phyloP scores from a whole-genome alignment of 1,140 invertebrate species.

The Drosophila malerkotliana region DNA sequence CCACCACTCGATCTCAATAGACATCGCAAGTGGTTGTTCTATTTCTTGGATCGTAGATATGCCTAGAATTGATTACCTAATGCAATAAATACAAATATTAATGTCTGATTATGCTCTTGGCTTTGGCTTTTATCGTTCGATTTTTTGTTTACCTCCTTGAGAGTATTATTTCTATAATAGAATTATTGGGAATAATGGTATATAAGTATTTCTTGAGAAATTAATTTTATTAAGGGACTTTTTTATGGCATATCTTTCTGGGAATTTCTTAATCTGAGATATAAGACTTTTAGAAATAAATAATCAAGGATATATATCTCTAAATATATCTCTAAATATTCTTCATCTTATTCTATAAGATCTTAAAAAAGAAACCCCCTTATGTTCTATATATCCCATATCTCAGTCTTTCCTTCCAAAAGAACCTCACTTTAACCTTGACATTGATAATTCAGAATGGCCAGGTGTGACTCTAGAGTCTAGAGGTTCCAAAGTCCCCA shows the following conservation, averaged over 20 bases:
- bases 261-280: no score
- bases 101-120: constrained; percentile 21
- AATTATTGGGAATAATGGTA: no score
- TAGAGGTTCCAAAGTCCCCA: constrained; percentile 1
- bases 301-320: no score
- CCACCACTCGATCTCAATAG: constrained; percentile 35
- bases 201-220: neutral
- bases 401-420: neutral
- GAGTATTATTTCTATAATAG: neutral
- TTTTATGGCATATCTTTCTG: no score
- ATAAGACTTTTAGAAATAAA: no score
- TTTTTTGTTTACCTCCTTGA: constrained; percentile 41
- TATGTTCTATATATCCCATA: no score
- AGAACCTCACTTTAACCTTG: neutral
- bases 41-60: constrained; percentile 26
- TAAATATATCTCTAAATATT: no score
- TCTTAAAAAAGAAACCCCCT: no score
- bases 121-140: constrained; percentile 8
- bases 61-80: constrained; percentile 19
- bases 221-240: no score
- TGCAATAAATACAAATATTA: constrained; percentile 27
- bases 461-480: neutral
- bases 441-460: neutral
- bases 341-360: no score
- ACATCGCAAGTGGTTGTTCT: constrained; percentile 31